Percentiles rank a stretch among this genome's conserved stretches.
phyloP scores from a whole-genome alignment of 2,113 vertebrate species.

The Melanostigma gelatinosum region DNA sequence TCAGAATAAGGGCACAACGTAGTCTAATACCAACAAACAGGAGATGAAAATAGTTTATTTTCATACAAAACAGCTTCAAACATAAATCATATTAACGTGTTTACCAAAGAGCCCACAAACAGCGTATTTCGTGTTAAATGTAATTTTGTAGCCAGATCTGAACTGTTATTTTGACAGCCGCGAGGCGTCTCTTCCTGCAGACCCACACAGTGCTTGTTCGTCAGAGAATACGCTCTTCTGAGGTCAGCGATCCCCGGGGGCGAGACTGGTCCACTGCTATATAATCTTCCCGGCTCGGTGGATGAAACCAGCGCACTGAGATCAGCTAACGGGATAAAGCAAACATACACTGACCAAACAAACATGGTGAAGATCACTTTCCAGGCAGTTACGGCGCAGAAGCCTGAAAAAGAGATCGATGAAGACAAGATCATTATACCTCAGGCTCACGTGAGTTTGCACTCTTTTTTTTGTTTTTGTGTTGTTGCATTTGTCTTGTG shows the following conservation, averaged over 20 bases:
- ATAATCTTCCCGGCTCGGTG: conserved; percentile 53
- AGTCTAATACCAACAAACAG: background rate
- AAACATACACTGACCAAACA: conserved; percentile 35
- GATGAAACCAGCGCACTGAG: conserved; percentile 51
- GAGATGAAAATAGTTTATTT: rapidly evolving
- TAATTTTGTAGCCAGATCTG: rapidly evolving
- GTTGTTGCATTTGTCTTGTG: conserved; percentile 22
- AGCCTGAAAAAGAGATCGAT: conserved; percentile 85
- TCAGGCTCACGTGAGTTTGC: conserved; percentile 81
- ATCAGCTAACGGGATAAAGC: conserved; percentile 43
- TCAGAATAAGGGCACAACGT: conserved; percentile 66
- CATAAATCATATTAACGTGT: rapidly evolving
- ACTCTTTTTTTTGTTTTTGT: conserved; percentile 36
- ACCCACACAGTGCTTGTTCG: conserved; percentile 75
- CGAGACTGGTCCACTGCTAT: conserved; percentile 56
- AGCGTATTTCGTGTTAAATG: rapidly evolving
- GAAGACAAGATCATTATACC: conserved; percentile 84
- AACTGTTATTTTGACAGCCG: conserved; percentile 75
- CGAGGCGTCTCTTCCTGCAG: conserved; percentile 67
- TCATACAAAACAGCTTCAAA: rapidly evolving
- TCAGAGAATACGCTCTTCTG: conserved; percentile 76
- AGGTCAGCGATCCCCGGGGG: conserved; percentile 75
- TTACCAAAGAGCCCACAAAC: rapidly evolving
- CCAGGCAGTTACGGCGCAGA: conserved; percentile 85
- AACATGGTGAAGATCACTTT: conserved; percentile 94